Evolutionary conservation across 2,113 vertebrate species (phyloP).

Genomic region (Lophotis ruficrista): DNA sequence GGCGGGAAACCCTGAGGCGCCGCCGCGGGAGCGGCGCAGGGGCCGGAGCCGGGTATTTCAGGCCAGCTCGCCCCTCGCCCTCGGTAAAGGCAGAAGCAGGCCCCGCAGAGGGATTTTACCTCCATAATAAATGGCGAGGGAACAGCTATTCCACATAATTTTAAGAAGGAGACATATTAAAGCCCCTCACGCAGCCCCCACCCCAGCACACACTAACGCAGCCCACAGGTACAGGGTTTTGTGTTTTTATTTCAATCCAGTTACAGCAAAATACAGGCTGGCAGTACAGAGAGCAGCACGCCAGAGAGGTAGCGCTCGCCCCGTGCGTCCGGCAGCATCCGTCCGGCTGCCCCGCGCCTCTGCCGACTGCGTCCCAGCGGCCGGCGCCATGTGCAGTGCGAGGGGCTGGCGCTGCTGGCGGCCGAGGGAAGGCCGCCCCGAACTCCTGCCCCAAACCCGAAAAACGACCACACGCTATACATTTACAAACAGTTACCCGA

Average conservation of each 20-base stretch:
- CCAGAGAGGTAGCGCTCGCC: not conserved
- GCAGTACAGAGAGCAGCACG: conserved; percentile 19
- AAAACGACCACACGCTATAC: not conserved
- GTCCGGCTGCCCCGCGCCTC: not conserved
- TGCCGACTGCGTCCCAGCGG: not conserved
- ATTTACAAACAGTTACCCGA: not conserved
- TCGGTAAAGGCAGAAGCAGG: too few relatives aligned
- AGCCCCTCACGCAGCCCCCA: not conserved
- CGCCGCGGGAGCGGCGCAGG: too few relatives aligned
- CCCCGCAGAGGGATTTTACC: not conserved
- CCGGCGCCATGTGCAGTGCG: not conserved
- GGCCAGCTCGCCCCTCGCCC: not conserved
- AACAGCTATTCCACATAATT: not conserved
- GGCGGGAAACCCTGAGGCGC: too few relatives aligned
- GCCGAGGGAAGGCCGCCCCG: not conserved
- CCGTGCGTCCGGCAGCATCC: not conserved
- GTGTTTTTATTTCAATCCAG: conserved; percentile 60
- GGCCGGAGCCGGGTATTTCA: rapidly evolving
- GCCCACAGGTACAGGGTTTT: not conserved
- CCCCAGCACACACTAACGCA: rapidly evolving
- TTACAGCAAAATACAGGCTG: conserved; percentile 69
- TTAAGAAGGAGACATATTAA: not conserved
- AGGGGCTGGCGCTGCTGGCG: not conserved
- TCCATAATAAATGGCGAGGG: not conserved
- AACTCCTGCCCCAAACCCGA: not conserved